Conservation (phyloP, 2,888 invertebrate species). For the Cataglyphis cursor region DNA sequence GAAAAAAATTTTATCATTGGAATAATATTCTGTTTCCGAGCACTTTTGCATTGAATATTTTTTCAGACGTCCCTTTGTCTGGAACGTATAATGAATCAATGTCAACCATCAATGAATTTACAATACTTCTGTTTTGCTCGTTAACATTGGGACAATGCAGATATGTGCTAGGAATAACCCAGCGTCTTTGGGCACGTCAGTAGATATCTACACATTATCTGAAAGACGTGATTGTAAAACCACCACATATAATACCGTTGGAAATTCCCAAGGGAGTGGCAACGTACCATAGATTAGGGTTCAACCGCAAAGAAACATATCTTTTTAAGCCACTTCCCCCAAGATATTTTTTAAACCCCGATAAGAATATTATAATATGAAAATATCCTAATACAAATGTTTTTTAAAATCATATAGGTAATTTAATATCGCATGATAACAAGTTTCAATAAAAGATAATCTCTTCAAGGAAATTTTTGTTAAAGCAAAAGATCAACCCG, state of each 20-base stretch:
- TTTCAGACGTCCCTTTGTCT: neutral
- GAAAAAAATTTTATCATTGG: neutral
- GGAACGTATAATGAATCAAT: slow-evolving; percentile 12
- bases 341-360: neutral
- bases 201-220: neutral
- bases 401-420: neutral
- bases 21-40: neutral
- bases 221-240: neutral
- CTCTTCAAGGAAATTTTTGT: neutral
- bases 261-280: slow-evolving; percentile 47
- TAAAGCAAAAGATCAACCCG: neutral
- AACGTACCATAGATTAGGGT: slow-evolving; percentile 27
- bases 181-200: neutral
- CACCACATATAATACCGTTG: neutral
- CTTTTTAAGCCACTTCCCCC: neutral
- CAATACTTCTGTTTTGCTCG: slow-evolving; percentile 25
- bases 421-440: neutral
- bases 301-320: slow-evolving; percentile 2
- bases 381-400: neutral
- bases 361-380: neutral
- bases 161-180: neutral
- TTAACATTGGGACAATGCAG: neutral
- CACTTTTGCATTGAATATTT: neutral
- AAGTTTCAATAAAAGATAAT: neutral
- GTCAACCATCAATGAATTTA: neutral